These are phyloP conservation scores for Patella vulgata DNA, from an alignment of 1,140 invertebrate species.

Conservation along the genomic window DNA sequence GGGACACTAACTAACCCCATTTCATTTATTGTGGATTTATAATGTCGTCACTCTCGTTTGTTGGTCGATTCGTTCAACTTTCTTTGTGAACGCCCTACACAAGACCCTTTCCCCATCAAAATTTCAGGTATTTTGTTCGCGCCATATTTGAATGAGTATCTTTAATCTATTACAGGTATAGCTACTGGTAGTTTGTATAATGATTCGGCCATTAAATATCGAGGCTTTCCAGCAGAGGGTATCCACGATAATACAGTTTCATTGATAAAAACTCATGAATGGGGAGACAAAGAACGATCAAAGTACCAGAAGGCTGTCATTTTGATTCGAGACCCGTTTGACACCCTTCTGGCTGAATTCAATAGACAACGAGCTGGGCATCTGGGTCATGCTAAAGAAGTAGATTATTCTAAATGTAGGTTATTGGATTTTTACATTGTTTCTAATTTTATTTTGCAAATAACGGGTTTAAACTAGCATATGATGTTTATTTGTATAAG, in stretches of 20 bases:
- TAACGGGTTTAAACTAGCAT: too few species aligned
- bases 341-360: slow-evolving; percentile 70
- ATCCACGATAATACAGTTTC: slow-evolving; percentile 78
- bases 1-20: too few species aligned
- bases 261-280: slow-evolving; percentile 84
- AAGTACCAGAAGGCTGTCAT: slow-evolving; percentile 36
- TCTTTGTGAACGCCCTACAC: too few species aligned
- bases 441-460: too few species aligned
- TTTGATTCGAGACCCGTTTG: slow-evolving; percentile 40
- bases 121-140: too few species aligned
- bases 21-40: too few species aligned
- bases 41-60: too few species aligned
- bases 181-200: slow-evolving; percentile 68
- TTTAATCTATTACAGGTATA: slow-evolving; percentile 69
- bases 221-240: slow-evolving; percentile 83
- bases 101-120: too few species aligned
- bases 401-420: slow-evolving; percentile 34
- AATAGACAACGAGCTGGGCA: slow-evolving; percentile 79
- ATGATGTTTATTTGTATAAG: too few species aligned
- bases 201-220: slow-evolving; percentile 77
- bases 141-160: too few species aligned
- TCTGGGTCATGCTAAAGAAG: slow-evolving; percentile 73
- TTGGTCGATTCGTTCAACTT: too few species aligned
- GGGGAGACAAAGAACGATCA: slow-evolving; percentile 67
- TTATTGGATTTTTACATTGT: neutral